Percentiles rank a stretch among this genome's conserved stretches.
phyloP scores from a whole-genome alignment of 2,888 invertebrate genomes.

The Lycaena phlaeas region DNA sequence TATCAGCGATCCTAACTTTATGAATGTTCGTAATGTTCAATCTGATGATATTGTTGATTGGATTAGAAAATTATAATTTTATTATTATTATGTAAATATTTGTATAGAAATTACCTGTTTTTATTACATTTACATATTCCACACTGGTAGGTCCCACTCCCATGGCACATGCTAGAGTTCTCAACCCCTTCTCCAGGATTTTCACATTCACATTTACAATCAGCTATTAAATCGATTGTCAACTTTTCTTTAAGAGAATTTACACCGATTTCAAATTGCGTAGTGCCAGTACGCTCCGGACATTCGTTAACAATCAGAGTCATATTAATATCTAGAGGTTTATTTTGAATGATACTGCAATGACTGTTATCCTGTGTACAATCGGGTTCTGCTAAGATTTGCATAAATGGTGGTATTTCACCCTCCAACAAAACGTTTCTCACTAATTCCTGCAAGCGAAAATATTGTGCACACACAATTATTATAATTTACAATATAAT shows the following conservation, averaged over 20 bases:
- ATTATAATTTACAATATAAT: no score
- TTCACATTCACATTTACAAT: constrained; percentile 85
- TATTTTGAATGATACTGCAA: constrained; percentile 28
- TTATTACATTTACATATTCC: constrained; percentile 76
- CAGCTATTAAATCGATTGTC: constrained; percentile 76
- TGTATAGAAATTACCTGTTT: constrained; percentile 42
- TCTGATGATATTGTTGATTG: no score
- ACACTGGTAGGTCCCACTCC: constrained; percentile 69
- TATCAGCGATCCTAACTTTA: no score
- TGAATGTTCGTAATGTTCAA: no score
- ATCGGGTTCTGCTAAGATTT: constrained; percentile 30
- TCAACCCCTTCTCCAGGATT: constrained; percentile 31
- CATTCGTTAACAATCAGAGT: constrained; percentile 32
- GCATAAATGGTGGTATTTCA: constrained; percentile 25
- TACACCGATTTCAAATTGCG: constrained; percentile 43
- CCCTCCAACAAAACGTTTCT: constrained; percentile 23
- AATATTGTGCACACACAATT: neutral
- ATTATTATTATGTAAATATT: no score
- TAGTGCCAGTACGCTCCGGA: constrained; percentile 14
- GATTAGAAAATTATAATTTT: no score
- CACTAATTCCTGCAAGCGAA: constrained; percentile 30
- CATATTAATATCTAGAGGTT: constrained; percentile 28
- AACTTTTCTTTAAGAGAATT: constrained; percentile 79
- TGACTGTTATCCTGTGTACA: constrained; percentile 24
- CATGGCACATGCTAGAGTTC: constrained; percentile 47